Percentiles rank a stretch among this genome's conserved stretches.
phyloP scores from a whole-genome alignment of 2,113 vertebrate genomes.

The Atractosteus spatula region DNA sequence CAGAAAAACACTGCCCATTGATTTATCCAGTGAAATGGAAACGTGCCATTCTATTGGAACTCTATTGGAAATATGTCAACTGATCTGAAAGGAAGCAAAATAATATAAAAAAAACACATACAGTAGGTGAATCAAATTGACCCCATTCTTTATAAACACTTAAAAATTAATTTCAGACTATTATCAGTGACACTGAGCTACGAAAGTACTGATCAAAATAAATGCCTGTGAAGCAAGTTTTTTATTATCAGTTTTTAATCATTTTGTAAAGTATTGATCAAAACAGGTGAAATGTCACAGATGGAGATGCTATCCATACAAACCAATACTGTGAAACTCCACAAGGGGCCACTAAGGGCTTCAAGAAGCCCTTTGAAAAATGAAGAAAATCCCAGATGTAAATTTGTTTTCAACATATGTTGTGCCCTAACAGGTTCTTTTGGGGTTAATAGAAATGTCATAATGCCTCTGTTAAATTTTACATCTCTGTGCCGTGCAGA shows the following conservation, averaged over 20 bases:
- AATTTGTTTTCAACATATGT: constrained; percentile 7
- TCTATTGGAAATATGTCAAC: too few relatives aligned
- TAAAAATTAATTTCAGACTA: too few relatives aligned
- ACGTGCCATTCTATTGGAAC: too few relatives aligned
- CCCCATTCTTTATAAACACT: too few relatives aligned
- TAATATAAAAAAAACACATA: too few relatives aligned
- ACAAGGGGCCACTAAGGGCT: constrained; percentile 59
- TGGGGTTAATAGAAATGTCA: constrained; percentile 38
- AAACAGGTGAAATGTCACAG: constrained; percentile 38
- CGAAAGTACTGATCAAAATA: background rate
- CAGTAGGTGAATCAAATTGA: too few relatives aligned
- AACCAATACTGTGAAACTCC: constrained; percentile 30
- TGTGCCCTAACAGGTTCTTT: constrained; percentile 22
- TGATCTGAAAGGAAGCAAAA: too few relatives aligned
- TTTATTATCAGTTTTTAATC: constrained; percentile 47
- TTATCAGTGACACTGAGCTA: background rate
- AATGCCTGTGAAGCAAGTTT: constrained; percentile 35
- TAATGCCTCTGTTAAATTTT: background rate
- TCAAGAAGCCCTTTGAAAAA: constrained; percentile 15
- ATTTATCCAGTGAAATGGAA: too few relatives aligned
- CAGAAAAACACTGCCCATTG: too few relatives aligned
- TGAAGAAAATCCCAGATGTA: constrained; percentile 14
- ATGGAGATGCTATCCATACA: constrained; percentile 45
- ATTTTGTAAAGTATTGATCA: constrained; percentile 26
- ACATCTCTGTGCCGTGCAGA: background rate